These are phyloP conservation scores for Trichomalopsis sarcophagae DNA, from an alignment of 1,140 invertebrate species.

Conservation along the genomic window DNA sequence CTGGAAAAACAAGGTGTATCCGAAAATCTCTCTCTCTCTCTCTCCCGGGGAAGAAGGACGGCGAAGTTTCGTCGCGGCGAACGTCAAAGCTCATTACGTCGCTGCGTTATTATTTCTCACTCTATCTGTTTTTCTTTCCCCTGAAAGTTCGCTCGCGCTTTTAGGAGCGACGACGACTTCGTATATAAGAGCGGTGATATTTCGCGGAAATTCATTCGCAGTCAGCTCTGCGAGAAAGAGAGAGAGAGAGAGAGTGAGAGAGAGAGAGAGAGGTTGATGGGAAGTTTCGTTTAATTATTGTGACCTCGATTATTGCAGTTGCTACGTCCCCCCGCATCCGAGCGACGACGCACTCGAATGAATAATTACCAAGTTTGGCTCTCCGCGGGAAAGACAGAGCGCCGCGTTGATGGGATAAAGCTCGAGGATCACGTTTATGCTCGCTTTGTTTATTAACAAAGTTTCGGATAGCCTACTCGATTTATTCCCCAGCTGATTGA, in stretches of 20 bases:
- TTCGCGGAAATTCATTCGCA: not conserved
- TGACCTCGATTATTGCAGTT: constrained; percentile 14
- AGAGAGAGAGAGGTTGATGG: not conserved
- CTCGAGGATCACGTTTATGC: not conserved
- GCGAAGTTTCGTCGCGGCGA: not conserved
- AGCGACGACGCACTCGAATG: constrained; percentile 15
- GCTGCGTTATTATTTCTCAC: not conserved
- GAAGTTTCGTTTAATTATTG: constrained; percentile 35
- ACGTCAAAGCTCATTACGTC: not conserved
- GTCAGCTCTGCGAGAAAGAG: not conserved
- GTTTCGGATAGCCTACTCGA: not conserved
- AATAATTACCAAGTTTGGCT: constrained; percentile 25
- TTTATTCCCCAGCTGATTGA: not conserved
- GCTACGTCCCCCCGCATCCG: not conserved
- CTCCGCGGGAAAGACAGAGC: not conserved
- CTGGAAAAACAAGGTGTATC: too few relatives aligned
- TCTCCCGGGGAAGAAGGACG: not conserved
- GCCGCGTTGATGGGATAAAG: not conserved
- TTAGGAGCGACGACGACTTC: not conserved
- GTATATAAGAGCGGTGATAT: not conserved
- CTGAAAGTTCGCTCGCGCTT: not conserved
- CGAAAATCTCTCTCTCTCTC: not conserved
- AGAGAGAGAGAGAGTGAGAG: not conserved
- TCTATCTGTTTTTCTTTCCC: not conserved
- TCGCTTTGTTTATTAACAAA: constrained; percentile 17